phyloP scores from a whole-genome alignment of 2,797 vertebrate genomes.

The Sebastolobus alascanus region DNA sequence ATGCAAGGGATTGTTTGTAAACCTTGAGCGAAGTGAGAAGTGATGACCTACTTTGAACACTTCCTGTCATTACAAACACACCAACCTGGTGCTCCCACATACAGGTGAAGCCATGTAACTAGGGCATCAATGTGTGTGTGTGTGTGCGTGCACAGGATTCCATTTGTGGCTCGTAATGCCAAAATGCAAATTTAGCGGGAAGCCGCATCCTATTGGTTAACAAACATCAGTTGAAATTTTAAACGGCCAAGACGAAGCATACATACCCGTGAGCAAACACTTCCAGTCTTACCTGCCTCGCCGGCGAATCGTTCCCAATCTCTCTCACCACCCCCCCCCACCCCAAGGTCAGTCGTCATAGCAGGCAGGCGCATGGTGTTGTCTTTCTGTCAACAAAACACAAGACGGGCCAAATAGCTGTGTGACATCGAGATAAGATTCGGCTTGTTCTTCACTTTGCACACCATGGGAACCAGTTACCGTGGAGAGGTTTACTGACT shows the following conservation, averaged over 20 bases:
- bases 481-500: constrained; percentile 17
- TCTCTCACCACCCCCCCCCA: not conserved
- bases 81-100: not conserved
- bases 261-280: constrained; percentile 45
- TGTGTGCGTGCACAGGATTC: not conserved
- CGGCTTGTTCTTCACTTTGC: constrained; percentile 46
- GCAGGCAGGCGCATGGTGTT: constrained; percentile 53
- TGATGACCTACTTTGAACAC: constrained; percentile 29
- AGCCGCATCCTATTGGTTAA: not conserved
- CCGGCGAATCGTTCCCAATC: constrained; percentile 27
- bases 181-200: not conserved
- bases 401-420: constrained; percentile 50
- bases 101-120: not conserved
- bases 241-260: constrained; percentile 16
- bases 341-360: constrained; percentile 59
- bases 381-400: constrained; percentile 71
- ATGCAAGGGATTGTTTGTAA: not conserved
- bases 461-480: constrained; percentile 57
- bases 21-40: not conserved
- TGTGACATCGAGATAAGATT: constrained; percentile 64
- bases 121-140: not conserved
- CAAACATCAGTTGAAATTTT: constrained; percentile 14
- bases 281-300: constrained; percentile 60
- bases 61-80: constrained; percentile 31
- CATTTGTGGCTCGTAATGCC: not conserved